Evolutionary conservation across 2,888 invertebrate species (phyloP).

Genomic region (Cataglyphis altisquamis): DNA sequence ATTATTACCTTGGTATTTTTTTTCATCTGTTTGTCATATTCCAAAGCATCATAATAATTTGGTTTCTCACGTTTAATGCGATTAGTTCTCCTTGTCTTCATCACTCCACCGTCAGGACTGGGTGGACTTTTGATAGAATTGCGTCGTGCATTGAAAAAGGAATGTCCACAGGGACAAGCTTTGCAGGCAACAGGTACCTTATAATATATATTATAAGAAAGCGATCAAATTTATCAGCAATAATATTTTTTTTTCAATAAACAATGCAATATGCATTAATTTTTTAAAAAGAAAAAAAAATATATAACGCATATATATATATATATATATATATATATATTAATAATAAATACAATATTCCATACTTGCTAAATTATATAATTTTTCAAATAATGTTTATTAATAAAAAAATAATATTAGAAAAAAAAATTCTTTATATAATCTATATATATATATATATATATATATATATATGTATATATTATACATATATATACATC

Average conservation of each 20-base stretch:
- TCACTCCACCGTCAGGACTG: conserved; percentile 84
- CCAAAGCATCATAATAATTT: conserved; percentile 94
- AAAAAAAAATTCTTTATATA: neutral
- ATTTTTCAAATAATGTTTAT: neutral
- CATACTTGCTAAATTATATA: neutral
- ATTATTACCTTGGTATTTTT: conserved; percentile 87
- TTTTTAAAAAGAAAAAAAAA: neutral
- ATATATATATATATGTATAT: neutral
- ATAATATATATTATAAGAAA: conserved; percentile 20
- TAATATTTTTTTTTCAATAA: neutral
- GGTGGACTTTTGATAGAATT: conserved; percentile 85
- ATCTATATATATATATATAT: neutral
- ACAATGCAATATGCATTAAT: neutral
- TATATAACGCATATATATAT: neutral
- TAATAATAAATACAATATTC: conserved; percentile 12
- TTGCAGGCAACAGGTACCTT: conserved; percentile 95
- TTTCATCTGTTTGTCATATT: conserved; percentile 92
- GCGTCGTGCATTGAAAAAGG: conserved; percentile 91
- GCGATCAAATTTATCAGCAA: conserved; percentile 15
- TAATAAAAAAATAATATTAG: neutral
- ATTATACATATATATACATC: conserved; percentile 2
- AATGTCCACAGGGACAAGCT: conserved; percentile 94
- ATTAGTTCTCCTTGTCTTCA: conserved; percentile 89
- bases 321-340: no score
- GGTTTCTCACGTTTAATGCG: conserved; percentile 92